Percentiles rank a stretch among this genome's conserved stretches.
Evolutionary conservation across 2,888 invertebrate species (phyloP).

Genomic region (Caenorhabditis sinica): DNA sequence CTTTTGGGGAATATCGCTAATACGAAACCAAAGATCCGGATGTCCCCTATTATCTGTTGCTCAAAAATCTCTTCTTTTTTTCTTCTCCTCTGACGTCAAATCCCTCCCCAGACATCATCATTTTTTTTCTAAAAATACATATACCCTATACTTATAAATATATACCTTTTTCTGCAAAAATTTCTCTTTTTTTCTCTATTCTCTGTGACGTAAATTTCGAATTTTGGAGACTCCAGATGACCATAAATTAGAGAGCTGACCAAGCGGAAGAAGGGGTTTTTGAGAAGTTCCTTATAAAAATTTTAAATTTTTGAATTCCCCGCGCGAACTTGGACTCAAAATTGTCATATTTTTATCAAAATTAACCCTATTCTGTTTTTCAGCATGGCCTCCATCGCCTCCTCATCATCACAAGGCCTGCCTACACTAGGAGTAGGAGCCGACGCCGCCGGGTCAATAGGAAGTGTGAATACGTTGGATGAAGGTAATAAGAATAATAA

Average conservation of each 20-base stretch:
- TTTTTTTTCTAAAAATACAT: constrained; percentile 15
- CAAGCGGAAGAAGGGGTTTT: constrained; percentile 3
- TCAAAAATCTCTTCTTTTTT: no score
- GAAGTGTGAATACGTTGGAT: constrained; percentile 52
- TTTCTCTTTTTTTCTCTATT: background rate
- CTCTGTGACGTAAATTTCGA: background rate
- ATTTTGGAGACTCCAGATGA: background rate
- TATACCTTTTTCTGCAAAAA: constrained; percentile 20
- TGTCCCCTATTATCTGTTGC: no score
- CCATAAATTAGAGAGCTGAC: constrained; percentile 12
- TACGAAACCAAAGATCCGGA: no score
- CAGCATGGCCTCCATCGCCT: constrained; percentile 52
- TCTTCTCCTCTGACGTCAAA: constrained; percentile 18
- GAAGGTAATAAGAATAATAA: constrained; percentile 25
- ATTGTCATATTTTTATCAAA: background rate
- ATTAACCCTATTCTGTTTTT: background rate
- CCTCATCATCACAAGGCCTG: constrained; percentile 18
- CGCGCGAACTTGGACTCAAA: background rate
- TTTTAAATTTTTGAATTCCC: background rate
- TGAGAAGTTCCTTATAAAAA: background rate
- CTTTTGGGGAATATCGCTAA: no score
- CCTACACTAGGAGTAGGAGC: background rate
- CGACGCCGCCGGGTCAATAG: constrained; percentile 13
- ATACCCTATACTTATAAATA: background rate
- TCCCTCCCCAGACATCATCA: constrained; percentile 1